Base-by-base conservation (phyloP, 2,797 vertebrate genomes). In the Sorex maritimensis region DNA sequence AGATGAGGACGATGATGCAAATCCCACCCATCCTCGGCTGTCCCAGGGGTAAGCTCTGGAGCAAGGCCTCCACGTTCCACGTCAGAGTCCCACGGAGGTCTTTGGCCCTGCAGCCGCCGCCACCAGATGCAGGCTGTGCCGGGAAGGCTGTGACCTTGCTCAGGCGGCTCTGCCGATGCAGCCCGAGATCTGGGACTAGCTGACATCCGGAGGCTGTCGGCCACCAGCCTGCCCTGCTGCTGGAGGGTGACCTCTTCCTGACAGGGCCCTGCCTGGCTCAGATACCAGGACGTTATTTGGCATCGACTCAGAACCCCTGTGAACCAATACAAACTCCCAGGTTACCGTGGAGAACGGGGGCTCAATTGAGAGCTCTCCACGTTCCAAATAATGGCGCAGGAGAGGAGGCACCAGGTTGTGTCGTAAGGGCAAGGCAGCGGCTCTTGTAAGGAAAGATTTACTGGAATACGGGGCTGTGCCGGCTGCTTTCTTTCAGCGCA, bases 341-440 rank as follows among this genome's bases (percentile, higher is more conserved):
- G 30, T 78, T 78, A 21, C 46, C 19, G 23, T 79, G 67, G 28
- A 58, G 55, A 87, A 46, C 24, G 63, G 71, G 23, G 11, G 26
- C 24, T 73, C 68, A 78, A 55, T 81, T 61, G 26, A 26, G 81
- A 78, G 83, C 28, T 78, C 75, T 74, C 72, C 67, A 44, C 26
- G 71, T 71, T 85, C 44, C 67, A 71, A 72, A 79, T n/a, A 67
- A 34, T 30, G 44, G 28, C 11, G n/a, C 3, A 81, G 63, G 81
- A 44, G 15, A 41, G 23, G 8, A 23, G 23, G 28, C 75, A 85
- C 15, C 68, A 68, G 80, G 75, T 44, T 67, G 49, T 74, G 26
- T 75, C 52, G 78, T 44, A 21, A 41, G 74, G 26, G 46, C 8
- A 34, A 28, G 12, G 5, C 46, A n/a, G 10, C 38, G 75, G 73